Evolutionary conservation across 2,888 invertebrate genomes (phyloP), one percentile per base, ranked within the genome.

Genomic region (Chalcosyrphus nemorum): DNA sequence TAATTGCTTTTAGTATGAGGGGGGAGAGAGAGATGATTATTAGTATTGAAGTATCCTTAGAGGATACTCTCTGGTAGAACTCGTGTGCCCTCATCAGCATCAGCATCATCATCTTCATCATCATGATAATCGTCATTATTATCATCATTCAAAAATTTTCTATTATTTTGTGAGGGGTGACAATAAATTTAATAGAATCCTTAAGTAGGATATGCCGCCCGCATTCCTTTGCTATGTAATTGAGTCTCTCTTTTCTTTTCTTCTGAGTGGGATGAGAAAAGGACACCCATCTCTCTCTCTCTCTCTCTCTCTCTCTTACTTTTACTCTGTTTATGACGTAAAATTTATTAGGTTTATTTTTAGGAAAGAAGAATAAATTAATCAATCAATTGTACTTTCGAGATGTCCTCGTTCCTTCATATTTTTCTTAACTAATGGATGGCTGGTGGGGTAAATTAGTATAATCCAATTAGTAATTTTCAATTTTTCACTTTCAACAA

Each of bases 161-260:
- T 45, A 52, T 68, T 59, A 27, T 35, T 61, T 15, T 29, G 24
- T 41, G 19, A 38, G 35, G 68, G 82, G 56, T 70, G 78, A 74
- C 72, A 78, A 74, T 78, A 74, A 78, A 78, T 78, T 78, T 68
- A 74, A 84, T 78, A 74, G 78, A 72, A 68, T 74, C 50, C 72
- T 68, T 74, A 82, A 78, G 72, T 61, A 61, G 82, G 56, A 74
- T 68, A 66, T 68, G 56, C 59, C 65, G 63, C 65, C 65, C 77
- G 59, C 81, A 81, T 81, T 77, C 77, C 52, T 65, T 76, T 77
- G 32, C 32, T 24, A 66, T 72, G 54, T 78, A 82, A 82, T 82
- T 82, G 78, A 74, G 82, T 52, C 71, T 35, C 19, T 29, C 21
- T 2, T 35, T 63, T 52, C 71, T 35, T 15, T 29, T 29, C 2